Evolutionary conservation across 2,113 vertebrate genomes (phyloP).

Genomic region (Macrotus californicus): DNA sequence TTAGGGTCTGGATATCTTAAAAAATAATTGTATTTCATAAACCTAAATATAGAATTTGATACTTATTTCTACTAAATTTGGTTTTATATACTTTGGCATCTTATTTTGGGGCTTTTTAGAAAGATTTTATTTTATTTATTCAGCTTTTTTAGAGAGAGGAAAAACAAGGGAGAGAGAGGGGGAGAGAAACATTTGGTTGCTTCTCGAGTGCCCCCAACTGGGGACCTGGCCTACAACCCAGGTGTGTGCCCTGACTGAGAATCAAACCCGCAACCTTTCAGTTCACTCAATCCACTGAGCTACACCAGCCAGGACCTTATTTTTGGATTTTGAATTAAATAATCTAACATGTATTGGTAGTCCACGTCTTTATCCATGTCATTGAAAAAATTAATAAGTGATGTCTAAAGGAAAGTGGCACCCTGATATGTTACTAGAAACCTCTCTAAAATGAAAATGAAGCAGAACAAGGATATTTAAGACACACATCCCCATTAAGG

Average conservation of each 20-base stretch:
- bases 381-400: background rate
- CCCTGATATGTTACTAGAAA: background rate
- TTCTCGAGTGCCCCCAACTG: too few species aligned
- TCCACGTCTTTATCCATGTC: background rate
- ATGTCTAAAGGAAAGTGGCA: background rate
- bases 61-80: background rate
- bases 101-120: background rate
- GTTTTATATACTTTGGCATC: background rate
- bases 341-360: background rate
- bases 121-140: too few species aligned
- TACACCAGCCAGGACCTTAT: background rate
- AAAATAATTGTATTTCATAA: background rate
- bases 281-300: too few species aligned
- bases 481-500: background rate
- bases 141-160: too few species aligned
- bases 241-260: too few species aligned
- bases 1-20: background rate
- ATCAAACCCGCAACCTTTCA: too few species aligned
- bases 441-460: background rate
- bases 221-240: too few species aligned
- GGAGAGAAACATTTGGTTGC: too few species aligned
- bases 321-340: background rate
- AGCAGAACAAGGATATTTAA: background rate
- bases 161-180: too few species aligned
- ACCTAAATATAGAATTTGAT: background rate